These are phyloP conservation scores for Baccha elongata DNA, from an alignment of 2,888 invertebrate genomes.

Conservation along the genomic window DNA sequence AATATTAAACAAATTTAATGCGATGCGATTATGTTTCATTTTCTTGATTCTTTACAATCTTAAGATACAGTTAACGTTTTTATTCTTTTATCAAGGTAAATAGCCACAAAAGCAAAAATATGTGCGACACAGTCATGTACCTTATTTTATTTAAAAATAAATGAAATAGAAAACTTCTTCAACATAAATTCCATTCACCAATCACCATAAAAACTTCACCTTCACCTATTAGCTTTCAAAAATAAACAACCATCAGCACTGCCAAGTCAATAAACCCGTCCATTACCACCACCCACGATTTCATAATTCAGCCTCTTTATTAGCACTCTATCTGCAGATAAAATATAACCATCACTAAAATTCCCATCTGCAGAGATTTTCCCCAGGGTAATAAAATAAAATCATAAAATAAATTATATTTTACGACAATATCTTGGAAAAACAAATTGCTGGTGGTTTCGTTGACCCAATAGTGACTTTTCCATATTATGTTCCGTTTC, in stretches of 20 bases:
- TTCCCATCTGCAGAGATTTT: constrained; percentile 6
- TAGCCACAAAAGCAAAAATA: too few relatives aligned
- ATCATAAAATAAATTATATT: constrained; percentile 22
- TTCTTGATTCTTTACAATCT: too few relatives aligned
- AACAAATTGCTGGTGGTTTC: constrained; percentile 51
- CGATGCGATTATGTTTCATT: too few relatives aligned
- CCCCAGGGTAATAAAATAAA: not conserved
- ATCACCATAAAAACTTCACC: not conserved
- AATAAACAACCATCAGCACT: constrained; percentile 12
- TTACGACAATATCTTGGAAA: constrained; percentile 30
- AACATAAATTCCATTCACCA: too few relatives aligned
- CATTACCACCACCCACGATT: constrained; percentile 44
- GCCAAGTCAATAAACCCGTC: constrained; percentile 45
- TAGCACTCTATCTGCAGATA: constrained; percentile 51
- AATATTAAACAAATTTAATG: too few relatives aligned
- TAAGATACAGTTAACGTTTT: too few relatives aligned
- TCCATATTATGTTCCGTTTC: constrained; percentile 47
- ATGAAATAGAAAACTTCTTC: too few relatives aligned
- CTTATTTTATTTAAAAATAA: too few relatives aligned
- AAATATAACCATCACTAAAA: constrained; percentile 46
- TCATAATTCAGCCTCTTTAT: constrained; percentile 63
- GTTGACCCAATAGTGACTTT: not conserved
- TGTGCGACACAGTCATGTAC: too few relatives aligned
- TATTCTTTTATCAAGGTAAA: too few relatives aligned
- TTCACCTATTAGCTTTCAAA: constrained; percentile 3